A percentile compares a stretch with the other conserved stretches of the same genome.
phyloP scores from a whole-genome alignment of 1,140 invertebrate genomes.

The Odontomachus brunneus region DNA sequence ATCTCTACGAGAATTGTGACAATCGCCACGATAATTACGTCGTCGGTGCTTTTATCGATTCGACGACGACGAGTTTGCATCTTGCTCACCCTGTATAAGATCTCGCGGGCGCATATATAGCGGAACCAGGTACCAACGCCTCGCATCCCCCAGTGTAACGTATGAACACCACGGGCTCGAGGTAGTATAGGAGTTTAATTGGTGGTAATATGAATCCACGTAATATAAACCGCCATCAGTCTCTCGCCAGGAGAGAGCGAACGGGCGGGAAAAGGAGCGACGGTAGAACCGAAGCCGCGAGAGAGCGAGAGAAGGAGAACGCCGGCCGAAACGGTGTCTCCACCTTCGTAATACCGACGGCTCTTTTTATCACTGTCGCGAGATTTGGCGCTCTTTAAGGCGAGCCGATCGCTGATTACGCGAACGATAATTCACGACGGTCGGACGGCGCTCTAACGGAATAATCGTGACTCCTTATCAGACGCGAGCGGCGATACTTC shows the following conservation, averaged over 20 bases:
- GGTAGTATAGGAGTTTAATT: constrained; percentile 81
- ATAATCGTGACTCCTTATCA: constrained; percentile 41
- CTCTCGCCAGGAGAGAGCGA: constrained; percentile 70
- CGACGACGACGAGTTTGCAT: neutral
- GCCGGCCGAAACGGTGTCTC: constrained; percentile 68
- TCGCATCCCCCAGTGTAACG: constrained; percentile 71
- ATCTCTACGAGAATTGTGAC: neutral
- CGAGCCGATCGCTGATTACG: constrained; percentile 52
- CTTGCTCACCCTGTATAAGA: constrained; percentile 62
- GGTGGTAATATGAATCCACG: constrained; percentile 81
- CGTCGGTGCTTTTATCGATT: neutral
- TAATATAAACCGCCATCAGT: constrained; percentile 81
- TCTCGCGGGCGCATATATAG: constrained; percentile 41
- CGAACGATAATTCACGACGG: constrained; percentile 47
- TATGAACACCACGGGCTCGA: constrained; percentile 72
- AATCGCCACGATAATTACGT: neutral
- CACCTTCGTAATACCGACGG: constrained; percentile 72
- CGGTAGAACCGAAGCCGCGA: neutral
- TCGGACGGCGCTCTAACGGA: neutral
- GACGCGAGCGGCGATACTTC: constrained; percentile 7
- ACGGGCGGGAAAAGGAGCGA: neutral
- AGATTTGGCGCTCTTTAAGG: constrained; percentile 66
- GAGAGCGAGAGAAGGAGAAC: constrained; percentile 38
- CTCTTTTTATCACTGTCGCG: constrained; percentile 74
- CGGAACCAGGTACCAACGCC: constrained; percentile 65